Base-by-base conservation (phyloP, 2,797 vertebrate genomes). In the Liasis olivaceus region DNA sequence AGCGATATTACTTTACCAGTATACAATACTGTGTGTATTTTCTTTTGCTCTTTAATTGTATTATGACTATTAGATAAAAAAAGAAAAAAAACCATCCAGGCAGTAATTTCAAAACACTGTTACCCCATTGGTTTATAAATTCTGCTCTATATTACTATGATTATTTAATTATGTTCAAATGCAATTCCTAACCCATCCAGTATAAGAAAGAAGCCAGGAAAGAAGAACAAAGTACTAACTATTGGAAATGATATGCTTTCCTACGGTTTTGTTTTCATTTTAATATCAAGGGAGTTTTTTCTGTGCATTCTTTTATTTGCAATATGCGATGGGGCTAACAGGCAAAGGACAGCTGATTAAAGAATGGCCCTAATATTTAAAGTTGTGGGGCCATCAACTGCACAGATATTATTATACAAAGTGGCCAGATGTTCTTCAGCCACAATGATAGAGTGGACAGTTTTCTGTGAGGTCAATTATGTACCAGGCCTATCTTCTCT, bases 391-490 rank as follows among this genome's bases (percentile, higher is more conserved):
- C 95, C 93, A 96, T 96, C 96, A 95, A 96, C 93, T 60, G 63
- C 85, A 87, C 95, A 95, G 94, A 96, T 94, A 92, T 95, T 96
- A 95, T 95, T 96, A 94, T 87, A 0, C 87, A 96, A 96, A 51
- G 94, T 96, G 92, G 95, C 95, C 85, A 93, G 95, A 92, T 90
- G 58, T 96, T 95, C 96, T 97, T 97, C 97, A 97, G 97, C 95
- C 94, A 95, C 89, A 47, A 91, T 94, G 96, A 97, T 93, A 93
- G 95, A 96, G 95, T 96, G 96, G 97, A 96, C 96, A 96, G 95
- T 94, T 88, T 94, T 97, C 95, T 98, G 97, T 98, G 97, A 97
- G 96, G 97, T 98, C 96, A 98, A 97, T 98, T 97, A 97, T 97
- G 97, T 96, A 96, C 94, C 94, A 96, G 95, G 93, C 94, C 96